Conservation (phyloP, 2,888 invertebrate genomes). For the Pseudanteris insignis region DNA sequence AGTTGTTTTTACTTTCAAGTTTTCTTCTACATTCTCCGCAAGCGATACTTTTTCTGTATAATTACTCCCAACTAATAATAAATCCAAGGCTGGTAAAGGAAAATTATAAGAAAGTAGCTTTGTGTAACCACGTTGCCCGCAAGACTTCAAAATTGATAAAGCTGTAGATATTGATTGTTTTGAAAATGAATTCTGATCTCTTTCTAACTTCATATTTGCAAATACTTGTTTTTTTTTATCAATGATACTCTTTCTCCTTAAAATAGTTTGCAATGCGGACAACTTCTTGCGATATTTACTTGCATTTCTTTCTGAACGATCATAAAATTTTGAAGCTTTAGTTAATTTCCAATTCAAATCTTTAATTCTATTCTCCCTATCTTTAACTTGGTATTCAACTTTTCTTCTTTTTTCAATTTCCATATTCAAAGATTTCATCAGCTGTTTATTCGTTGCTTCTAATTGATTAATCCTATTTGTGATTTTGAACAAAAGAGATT, state of each 20-base stretch:
- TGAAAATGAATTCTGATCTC: conserved; percentile 49
- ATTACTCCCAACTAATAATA: conserved; percentile 21
- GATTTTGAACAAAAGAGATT: conserved; percentile 50
- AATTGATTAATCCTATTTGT: conserved; percentile 52
- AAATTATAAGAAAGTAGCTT: conserved; percentile 54
- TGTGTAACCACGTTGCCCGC: conserved; percentile 52
- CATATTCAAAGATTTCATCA: conserved; percentile 54
- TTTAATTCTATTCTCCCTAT: conserved; percentile 58
- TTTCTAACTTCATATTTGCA: conserved; percentile 49
- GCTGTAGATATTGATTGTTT: conserved; percentile 50
- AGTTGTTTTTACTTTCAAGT: neutral
- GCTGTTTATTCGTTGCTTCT: conserved; percentile 55
- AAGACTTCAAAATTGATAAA: conserved; percentile 51
- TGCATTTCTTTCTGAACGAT: conserved; percentile 59
- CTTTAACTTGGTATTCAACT: conserved; percentile 54
- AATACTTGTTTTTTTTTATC: conserved; percentile 52
- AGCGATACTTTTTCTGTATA: neutral
- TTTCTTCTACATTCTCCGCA: neutral
- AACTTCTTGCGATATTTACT: conserved; percentile 59
- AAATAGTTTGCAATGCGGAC: conserved; percentile 56
- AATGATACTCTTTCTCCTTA: conserved; percentile 52
- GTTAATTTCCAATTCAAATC: conserved; percentile 62
- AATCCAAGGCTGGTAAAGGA: conserved; percentile 52
- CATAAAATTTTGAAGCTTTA: conserved; percentile 60
- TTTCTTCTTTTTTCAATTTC: conserved; percentile 55